A percentile compares a stretch with the other conserved stretches of the same genome.
These are phyloP conservation scores for Tribolium freemani DNA, from an alignment of 2,888 invertebrate species.

Conservation along the genomic window DNA sequence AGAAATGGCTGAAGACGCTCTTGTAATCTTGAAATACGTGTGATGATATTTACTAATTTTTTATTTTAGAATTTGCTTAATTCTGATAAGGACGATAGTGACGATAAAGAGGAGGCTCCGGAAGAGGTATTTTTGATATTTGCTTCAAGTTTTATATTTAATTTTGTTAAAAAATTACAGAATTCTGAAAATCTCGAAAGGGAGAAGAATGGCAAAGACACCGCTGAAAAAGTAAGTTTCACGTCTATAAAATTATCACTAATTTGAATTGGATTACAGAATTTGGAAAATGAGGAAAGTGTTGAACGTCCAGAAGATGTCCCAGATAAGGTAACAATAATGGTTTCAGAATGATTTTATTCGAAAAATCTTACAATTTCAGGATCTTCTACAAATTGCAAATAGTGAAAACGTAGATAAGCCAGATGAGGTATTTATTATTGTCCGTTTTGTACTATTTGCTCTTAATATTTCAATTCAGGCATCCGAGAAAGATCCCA, in stretches of 20 bases:
- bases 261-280: too few relatives aligned
- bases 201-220: too few relatives aligned
- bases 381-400: not conserved
- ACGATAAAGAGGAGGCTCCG: not conserved
- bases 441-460: not conserved
- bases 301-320: not conserved
- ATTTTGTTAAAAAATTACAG: too few relatives aligned
- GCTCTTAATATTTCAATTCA: not conserved
- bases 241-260: too few relatives aligned
- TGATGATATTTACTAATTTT: not conserved
- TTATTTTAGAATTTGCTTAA: conserved; percentile 6
- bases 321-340: not conserved
- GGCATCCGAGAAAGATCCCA: not conserved
- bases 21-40: not conserved
- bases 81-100: conserved; percentile 16
- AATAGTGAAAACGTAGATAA: not conserved
- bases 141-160: too few relatives aligned
- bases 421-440: not conserved
- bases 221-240: too few relatives aligned
- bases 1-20: conserved; percentile 3
- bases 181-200: too few relatives aligned
- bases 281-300: not conserved
- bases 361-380: too few relatives aligned
- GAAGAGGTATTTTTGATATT: not conserved
- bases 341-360: not conserved